These are phyloP conservation scores for Pseudopipra pipra DNA, from an alignment of 2,113 vertebrate genomes.

Conservation along the genomic window DNA sequence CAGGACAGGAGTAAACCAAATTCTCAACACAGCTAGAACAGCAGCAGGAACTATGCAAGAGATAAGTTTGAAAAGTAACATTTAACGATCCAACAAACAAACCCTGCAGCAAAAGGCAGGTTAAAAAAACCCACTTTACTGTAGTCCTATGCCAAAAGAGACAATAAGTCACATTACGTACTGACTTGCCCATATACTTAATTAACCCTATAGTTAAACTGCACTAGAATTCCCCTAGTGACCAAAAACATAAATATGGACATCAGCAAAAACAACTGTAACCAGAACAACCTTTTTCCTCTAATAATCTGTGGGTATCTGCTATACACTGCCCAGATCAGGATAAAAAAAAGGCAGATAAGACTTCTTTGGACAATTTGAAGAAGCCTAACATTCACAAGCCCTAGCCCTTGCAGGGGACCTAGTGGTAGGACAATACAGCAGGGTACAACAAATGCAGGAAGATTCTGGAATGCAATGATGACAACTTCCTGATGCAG, in stretches of 20 bases:
- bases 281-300: background rate
- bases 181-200: background rate
- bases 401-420: background rate
- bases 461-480: background rate
- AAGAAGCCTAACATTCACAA: background rate
- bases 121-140: background rate
- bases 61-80: background rate
- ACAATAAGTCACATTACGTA: background rate
- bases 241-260: background rate
- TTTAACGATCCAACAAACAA: background rate
- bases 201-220: background rate
- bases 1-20: background rate
- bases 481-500: background rate
- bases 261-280: background rate
- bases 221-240: background rate
- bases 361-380: background rate
- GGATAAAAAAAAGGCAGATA: background rate
- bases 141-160: background rate
- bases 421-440: background rate
- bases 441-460: background rate
- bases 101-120: background rate
- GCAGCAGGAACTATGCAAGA: background rate
- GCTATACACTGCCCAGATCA: background rate
- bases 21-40: background rate
- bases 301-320: background rate